Base-by-base conservation (phyloP, 2,797 vertebrate genomes). In the Valencia hispanica region DNA sequence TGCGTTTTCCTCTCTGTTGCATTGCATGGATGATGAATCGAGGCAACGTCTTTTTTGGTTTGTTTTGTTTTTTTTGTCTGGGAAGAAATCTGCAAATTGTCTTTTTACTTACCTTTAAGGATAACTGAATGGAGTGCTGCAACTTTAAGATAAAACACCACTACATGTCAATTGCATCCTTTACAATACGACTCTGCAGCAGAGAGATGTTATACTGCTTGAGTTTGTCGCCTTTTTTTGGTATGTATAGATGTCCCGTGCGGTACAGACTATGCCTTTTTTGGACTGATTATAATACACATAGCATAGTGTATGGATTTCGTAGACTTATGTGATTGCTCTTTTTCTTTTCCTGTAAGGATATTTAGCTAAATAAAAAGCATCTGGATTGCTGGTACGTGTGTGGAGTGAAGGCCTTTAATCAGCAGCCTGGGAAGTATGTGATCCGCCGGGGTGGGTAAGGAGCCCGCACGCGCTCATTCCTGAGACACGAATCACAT, bases 291-390 rank as follows among this genome's bases (percentile, higher is more conserved):
- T 87, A 80, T 87, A 80, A 82, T 91, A 73, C 74, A 82, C 68
- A 87, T 78, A 88, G 85, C 83, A 87, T 92, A 74, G 79, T 78
- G 81, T 86, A 86, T 82, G 68, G 63, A 84, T 79, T 85, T 83
- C 80, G 51, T 89, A 89, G 77, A 78, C 91, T 84, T 81, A 86
- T 90, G 85, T 92, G 78, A 88, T 77, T 82, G 78, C 68, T 81
- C 39, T 70, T 72, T 80, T 79, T 82, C n/a, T n/a, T 65, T 71
- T 57, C 39, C 73, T 92, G 89, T 93, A 82, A 90, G 83, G 79
- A 86, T 88, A 86, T 89, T 89, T 77, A 78, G 86, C 82, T 86
- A 80, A 94, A 94, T 94, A 94, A 94, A 94, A 93, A 72, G 88
- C 86, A 79, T 88, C 70, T 86, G 79, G 79, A 86, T 90, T 88